phyloP scores from a whole-genome alignment of 1,140 invertebrate genomes.

The Drosophila orena region DNA sequence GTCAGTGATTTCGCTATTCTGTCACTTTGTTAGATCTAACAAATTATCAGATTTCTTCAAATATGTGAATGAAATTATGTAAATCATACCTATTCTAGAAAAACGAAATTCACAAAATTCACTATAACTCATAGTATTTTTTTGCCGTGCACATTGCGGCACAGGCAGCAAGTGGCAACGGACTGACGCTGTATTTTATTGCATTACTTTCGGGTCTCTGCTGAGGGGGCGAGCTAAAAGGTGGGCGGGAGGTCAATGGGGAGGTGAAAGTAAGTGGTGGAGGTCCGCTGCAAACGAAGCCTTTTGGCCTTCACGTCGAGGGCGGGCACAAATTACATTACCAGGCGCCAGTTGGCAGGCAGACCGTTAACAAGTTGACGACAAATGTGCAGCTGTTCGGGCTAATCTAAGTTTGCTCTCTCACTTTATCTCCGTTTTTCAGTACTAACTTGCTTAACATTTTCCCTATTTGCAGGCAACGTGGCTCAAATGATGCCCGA shows the following conservation, averaged over 20 bases:
- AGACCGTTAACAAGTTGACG: constrained; percentile 72
- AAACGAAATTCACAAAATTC: too few relatives aligned
- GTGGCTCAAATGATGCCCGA: constrained; percentile 84
- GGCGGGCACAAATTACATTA: constrained; percentile 52
- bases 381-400: constrained; percentile 70
- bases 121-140: not conserved
- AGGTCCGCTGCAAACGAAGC: constrained; percentile 19
- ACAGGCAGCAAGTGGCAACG: constrained; percentile 52
- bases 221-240: not conserved
- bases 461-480: constrained; percentile 49
- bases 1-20: constrained; percentile 6
- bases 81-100: too few relatives aligned
- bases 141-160: constrained; percentile 26
- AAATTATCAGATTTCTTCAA: not conserved
- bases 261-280: constrained; percentile 4
- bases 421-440: constrained; percentile 19
- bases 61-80: too few relatives aligned
- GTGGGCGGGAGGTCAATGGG: not conserved
- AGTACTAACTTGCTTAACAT: constrained; percentile 2
- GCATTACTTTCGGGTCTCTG: constrained; percentile 55
- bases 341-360: constrained; percentile 37
- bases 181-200: constrained; percentile 73
- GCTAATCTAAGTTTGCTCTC: constrained; percentile 51
- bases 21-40: too few relatives aligned
- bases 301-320: constrained; percentile 32